Evolutionary conservation across 2,797 vertebrate genomes (phyloP), one percentile per base, ranked within the genome.

Genomic region (Enteromius afrohamiltoni): DNA sequence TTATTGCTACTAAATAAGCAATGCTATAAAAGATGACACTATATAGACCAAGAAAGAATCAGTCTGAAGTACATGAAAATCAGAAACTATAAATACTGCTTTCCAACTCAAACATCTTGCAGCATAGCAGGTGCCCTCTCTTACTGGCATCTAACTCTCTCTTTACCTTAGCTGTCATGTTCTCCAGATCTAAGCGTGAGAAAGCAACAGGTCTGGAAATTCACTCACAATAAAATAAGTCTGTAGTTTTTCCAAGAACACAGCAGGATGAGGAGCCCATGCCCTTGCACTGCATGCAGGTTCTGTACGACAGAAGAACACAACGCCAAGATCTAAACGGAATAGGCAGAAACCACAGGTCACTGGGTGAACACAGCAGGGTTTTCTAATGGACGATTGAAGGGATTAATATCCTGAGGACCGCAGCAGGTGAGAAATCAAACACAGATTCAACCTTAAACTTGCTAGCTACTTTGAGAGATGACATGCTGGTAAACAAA

Each of bases 361-460:
- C 65, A 42, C 37, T 40, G 58, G 77, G 58, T 64, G 77, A 67
- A 73, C 68, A 62, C 79, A 55, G 83, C 69, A 55, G 74, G 34
- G 31, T 47, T 67, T 40, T 73, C 80, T 85, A 71, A 85, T 58
- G 42, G 68, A 55, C 42, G 58, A 83, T 67, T 74, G 75, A 47
- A 53, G 51, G 62, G 55, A 67, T 77, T 81, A 77, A 71, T 79
- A 55, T 82, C 75, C 70, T 26, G 67, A 82, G 68, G 67, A 74
- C 62, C 53, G 40, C 84, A 77, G 82, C 64, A 62, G 75, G 85
- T 67, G 75, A 79, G 55, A 74, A 85, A 82, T 85, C 80, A 83
- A 79, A 82, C 75, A 71, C 53, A 73, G 55, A 51, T 74, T 34
- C 45, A 45, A 83, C 76, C 55, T 77, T 64, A 64, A 69, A 62